Conservation (phyloP, 2,888 invertebrate genomes). For the Orthosia incerta region DNA sequence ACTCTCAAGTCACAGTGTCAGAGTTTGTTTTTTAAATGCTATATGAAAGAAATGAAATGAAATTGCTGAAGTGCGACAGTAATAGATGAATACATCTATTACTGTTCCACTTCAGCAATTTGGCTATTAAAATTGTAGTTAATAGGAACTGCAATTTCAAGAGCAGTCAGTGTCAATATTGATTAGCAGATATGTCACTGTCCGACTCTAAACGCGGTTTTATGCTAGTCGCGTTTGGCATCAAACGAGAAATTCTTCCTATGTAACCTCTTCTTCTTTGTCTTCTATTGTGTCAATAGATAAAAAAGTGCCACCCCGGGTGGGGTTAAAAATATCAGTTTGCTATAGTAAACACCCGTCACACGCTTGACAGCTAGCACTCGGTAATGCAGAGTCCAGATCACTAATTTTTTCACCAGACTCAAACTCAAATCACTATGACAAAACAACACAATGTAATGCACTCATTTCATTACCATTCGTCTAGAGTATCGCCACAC, state of each 20-base stretch:
- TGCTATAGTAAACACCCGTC: too few species aligned
- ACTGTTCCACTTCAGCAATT: too few species aligned
- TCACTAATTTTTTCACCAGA: too few species aligned
- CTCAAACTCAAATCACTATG: neutral
- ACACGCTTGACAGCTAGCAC: too few species aligned
- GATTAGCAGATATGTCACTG: neutral
- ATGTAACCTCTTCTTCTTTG: neutral
- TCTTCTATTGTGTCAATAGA: too few species aligned
- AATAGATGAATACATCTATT: too few species aligned
- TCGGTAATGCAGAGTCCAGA: too few species aligned
- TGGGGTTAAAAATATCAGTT: too few species aligned
- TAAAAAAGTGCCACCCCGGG: too few species aligned
- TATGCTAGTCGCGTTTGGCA: neutral
- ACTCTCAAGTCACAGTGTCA: neutral
- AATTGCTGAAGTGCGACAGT: too few species aligned
- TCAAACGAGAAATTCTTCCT: neutral
- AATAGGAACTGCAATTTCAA: neutral
- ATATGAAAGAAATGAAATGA: too few species aligned
- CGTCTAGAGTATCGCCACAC: constrained; percentile 11
- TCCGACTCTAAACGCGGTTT: neutral
- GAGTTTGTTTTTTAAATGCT: neutral
- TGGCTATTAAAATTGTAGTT: too few species aligned
- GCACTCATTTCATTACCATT: neutral
- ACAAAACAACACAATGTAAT: neutral
- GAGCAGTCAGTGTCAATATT: neutral